Percentiles rank a stretch among this genome's conserved stretches.
Conservation (phyloP, 23 tunicate genomes). For the Oikopleura dioica region DNA sequence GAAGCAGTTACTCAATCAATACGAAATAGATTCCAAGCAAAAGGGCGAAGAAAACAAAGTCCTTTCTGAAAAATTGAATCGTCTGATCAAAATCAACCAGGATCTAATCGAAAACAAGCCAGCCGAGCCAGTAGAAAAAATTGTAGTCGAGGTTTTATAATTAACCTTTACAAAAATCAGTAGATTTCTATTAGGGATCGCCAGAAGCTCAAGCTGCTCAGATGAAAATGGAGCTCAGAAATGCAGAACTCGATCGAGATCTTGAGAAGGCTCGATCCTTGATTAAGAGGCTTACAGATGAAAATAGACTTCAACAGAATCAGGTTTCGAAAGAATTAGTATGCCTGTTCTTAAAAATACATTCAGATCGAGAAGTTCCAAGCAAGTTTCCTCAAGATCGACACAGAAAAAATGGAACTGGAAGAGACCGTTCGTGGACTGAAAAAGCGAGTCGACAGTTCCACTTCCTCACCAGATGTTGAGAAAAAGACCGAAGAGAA, state of each 20-base stretch:
- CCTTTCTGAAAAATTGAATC: not conserved
- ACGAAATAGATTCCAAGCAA: not conserved
- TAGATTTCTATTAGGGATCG: not conserved
- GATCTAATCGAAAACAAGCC: not conserved
- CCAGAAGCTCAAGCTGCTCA: constrained; percentile 7
- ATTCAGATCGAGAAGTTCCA: not conserved
- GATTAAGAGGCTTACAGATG: not conserved
- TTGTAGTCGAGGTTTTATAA: not conserved
- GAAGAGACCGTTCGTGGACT: not conserved
- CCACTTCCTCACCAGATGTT: too few species aligned
- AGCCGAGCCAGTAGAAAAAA: not conserved
- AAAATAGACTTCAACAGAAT: not conserved
- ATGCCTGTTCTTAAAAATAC: too few species aligned
- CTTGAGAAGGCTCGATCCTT: not conserved
- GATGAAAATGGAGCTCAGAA: not conserved
- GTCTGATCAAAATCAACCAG: not conserved
- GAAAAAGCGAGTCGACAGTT: not conserved
- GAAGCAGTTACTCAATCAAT: not conserved
- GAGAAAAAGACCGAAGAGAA: not conserved
- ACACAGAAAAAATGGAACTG: not conserved
- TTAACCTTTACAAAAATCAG: not conserved
- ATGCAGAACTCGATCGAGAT: not conserved
- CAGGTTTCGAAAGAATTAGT: too few species aligned
- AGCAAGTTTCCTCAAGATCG: not conserved
- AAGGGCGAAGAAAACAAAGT: not conserved